Percentiles rank a stretch among this genome's conserved stretches.
Conservation (phyloP, 1,140 invertebrate genomes). For the Drosophila ananassae region DNA sequence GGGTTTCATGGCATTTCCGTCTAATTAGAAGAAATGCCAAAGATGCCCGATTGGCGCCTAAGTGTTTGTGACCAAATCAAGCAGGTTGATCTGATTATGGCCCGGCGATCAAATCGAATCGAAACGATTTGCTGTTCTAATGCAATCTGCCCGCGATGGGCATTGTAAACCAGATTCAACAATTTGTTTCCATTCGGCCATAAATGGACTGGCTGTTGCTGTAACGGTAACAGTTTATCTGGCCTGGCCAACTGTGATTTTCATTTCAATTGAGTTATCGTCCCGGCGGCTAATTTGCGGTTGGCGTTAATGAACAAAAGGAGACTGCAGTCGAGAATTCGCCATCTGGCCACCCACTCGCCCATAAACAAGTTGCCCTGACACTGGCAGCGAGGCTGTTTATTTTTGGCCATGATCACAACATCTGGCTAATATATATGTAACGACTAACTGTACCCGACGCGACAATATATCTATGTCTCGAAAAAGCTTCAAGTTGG, state of each 20-base stretch:
- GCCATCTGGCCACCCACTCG: slow-evolving; percentile 68
- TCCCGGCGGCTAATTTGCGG: slow-evolving; percentile 61
- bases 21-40: slow-evolving; percentile 80
- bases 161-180: slow-evolving; percentile 50
- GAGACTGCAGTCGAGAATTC: not conserved
- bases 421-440: slow-evolving; percentile 74
- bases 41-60: slow-evolving; percentile 80
- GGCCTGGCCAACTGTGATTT: slow-evolving; percentile 58
- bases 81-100: slow-evolving; percentile 63
- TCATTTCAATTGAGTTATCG: slow-evolving; percentile 82
- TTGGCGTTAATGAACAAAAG: slow-evolving; percentile 66
- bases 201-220: slow-evolving; percentile 46
- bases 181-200: slow-evolving; percentile 62
- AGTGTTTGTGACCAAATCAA: slow-evolving; percentile 76
- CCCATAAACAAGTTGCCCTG: slow-evolving; percentile 62
- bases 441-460: slow-evolving; percentile 77
- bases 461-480: slow-evolving; percentile 77
- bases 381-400: slow-evolving; percentile 5
- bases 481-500: not conserved
- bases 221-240: slow-evolving; percentile 55
- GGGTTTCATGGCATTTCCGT: slow-evolving; percentile 55
- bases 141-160: slow-evolving; percentile 47
- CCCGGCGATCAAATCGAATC: slow-evolving; percentile 3
- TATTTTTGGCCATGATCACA: slow-evolving; percentile 58
- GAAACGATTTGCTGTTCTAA: slow-evolving; percentile 54